phyloP scores from a whole-genome alignment of 2,113 vertebrate species.

The Tenrec ecaudatus region DNA sequence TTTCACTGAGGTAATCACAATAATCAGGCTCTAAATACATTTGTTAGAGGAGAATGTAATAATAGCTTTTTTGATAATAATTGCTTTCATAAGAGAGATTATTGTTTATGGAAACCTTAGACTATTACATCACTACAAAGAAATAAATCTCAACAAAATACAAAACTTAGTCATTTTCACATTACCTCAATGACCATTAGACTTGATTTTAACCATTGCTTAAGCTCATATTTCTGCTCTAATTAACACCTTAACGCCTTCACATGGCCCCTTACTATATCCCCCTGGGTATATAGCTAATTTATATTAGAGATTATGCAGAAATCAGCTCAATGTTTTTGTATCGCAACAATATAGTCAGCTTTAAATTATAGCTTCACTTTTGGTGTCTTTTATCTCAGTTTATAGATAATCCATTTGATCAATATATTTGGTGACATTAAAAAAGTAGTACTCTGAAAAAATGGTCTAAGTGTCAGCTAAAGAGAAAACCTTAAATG shows the following conservation, averaged over 20 bases:
- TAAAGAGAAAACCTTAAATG: not conserved
- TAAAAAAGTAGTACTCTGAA: not conserved
- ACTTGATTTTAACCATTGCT: not conserved
- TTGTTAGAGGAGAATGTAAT: conserved; percentile 34
- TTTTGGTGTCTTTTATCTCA: not conserved
- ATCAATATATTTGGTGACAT: conserved; percentile 17
- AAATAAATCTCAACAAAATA: not conserved
- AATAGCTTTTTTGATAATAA: not conserved
- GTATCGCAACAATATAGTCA: not conserved
- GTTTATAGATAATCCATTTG: conserved; percentile 12
- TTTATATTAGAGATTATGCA: not conserved
- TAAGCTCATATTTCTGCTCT: not conserved
- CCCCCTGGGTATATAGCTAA: not conserved
- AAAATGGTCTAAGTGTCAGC: not conserved
- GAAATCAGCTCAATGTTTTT: not conserved
- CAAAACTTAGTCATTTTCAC: not conserved
- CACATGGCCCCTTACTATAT: no score
- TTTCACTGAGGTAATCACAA: not conserved
- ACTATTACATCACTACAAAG: conserved; percentile 25
- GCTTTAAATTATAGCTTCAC: conserved; percentile 5
- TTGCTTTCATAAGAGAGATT: not conserved
- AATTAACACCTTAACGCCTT: not conserved
- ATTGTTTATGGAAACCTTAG: conserved; percentile 36
- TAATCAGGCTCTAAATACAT: not conserved
- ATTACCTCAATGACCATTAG: not conserved